Evolutionary conservation across 2,797 vertebrate genomes (phyloP), one percentile per base, ranked within the genome.

Genomic region (Lagocephalus sceleratus): DNA sequence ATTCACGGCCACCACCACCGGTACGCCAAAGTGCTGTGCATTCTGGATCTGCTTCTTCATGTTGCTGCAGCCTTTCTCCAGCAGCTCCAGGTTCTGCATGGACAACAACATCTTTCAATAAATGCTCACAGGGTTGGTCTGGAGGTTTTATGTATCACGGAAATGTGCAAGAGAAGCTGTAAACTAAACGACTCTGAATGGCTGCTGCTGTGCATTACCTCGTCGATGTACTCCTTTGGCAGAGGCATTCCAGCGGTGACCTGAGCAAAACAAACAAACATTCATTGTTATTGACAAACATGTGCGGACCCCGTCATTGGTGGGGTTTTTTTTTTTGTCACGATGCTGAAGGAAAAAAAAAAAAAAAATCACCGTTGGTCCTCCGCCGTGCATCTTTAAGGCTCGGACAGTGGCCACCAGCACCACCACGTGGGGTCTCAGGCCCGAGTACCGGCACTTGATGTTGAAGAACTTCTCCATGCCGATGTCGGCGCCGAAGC

Each of bases 381-480:
- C 97, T 53, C 97, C 97, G 21, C 97, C 97, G 0, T 99, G 97
- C 97, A 99, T 99, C 85, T 99, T 99, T 47, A 99, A 91, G 46
- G 97, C 97, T 75, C 96, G 85, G 48, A 99, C 88, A 0, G 97
- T 99, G 60, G 96, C 94, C 25, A 99, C 97, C 67, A 99, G 87
- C 58, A 99, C 97, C 56, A 98, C 97, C 55, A 96, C 96, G 0
- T 98, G 94, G n/a, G 97, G 97, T 56, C 90, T 88, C 61, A 99
- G 90, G 39, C 95, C 95, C 0, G 97, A 99, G 75, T 92, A 94
- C 12, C 95, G 93, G 72, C 97, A 99, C 78, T 99, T 99, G 72
- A 99, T 99, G 79, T 99, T 91, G 52, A 99, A 99, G 85, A 99
- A 99, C 76, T 99, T 99, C 74, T 99, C 97, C 97, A 99, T 99